phyloP scores from a whole-genome alignment of 2,888 invertebrate species.

The Polietes domitor region DNA sequence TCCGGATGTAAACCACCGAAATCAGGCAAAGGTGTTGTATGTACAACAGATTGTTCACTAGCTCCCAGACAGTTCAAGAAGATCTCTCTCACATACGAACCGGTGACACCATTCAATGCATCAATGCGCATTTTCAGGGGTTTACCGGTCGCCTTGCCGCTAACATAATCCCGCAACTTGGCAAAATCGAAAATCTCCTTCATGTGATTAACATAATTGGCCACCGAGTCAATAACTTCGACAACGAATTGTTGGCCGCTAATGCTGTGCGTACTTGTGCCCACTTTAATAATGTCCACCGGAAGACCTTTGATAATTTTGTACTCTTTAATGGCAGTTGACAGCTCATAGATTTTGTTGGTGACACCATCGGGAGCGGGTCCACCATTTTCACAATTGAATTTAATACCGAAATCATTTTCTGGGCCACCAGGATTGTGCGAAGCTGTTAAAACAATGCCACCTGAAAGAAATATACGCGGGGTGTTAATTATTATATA shows the following conservation, averaged over 20 bases:
- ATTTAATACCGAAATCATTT: constrained; percentile 99
- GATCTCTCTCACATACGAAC: constrained; percentile 95
- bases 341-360: constrained; percentile 91
- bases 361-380: constrained; percentile 97
- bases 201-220: constrained; percentile 94
- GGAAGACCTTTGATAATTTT: constrained; percentile 89
- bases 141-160: constrained; percentile 85
- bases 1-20: constrained; percentile 98
- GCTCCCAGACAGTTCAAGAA: constrained; percentile 94
- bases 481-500: too few species aligned
- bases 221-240: constrained; percentile 94
- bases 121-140: constrained; percentile 94
- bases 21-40: constrained; percentile 92
- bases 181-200: constrained; percentile 97
- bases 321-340: constrained; percentile 90
- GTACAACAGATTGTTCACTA: constrained; percentile 86
- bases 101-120: constrained; percentile 98
- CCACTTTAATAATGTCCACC: constrained; percentile 89
- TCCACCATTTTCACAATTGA: constrained; percentile 98
- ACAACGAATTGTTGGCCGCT: constrained; percentile 87
- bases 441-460: constrained; percentile 98
- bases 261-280: constrained; percentile 84
- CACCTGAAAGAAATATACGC: constrained; percentile 86
- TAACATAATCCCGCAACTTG: constrained; percentile 87
- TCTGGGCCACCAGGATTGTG: constrained; percentile 99